These are phyloP conservation scores for Iphiclides podalirius DNA, from an alignment of 2,888 invertebrate genomes.

Conservation along the genomic window DNA sequence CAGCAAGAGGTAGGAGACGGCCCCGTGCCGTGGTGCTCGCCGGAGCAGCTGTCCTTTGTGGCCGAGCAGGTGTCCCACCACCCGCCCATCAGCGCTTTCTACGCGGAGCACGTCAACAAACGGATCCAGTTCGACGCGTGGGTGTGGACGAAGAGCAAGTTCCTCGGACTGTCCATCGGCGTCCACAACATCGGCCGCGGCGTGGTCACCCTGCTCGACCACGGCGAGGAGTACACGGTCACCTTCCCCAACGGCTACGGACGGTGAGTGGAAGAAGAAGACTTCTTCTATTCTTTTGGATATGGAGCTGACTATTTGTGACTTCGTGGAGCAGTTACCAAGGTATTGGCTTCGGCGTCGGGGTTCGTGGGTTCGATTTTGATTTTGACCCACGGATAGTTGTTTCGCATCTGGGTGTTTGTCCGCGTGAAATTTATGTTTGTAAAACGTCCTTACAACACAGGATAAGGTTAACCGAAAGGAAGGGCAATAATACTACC, in stretches of 20 bases:
- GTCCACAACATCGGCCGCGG: conserved; percentile 98
- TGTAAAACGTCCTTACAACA: no score
- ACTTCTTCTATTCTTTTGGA: no score
- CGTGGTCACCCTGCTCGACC: conserved; percentile 92
- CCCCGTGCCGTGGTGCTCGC: conserved; percentile 94
- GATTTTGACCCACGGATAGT: no score
- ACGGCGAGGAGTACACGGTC: conserved; percentile 95
- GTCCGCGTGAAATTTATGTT: no score
- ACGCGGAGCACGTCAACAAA: conserved; percentile 96
- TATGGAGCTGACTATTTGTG: no score
- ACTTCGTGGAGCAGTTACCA: no score
- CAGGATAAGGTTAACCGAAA: no score
- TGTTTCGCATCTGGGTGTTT: no score
- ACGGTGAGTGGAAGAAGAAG: conserved; percentile 82
- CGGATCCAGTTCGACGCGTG: conserved; percentile 97
- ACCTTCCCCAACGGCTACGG: conserved; percentile 99
- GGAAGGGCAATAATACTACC: no score
- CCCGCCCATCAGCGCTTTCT: conserved; percentile 99
- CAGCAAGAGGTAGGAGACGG: conserved; percentile 84
- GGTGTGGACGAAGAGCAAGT: conserved; percentile 99
- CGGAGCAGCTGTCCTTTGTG: conserved; percentile 94
- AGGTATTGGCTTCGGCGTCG: no score
- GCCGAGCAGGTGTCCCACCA: conserved; percentile 99
- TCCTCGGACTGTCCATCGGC: conserved; percentile 98
- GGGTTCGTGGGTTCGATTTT: no score